These are phyloP conservation scores for Hypomecis punctinalis DNA, from an alignment of 2,888 invertebrate genomes.

Conservation along the genomic window DNA sequence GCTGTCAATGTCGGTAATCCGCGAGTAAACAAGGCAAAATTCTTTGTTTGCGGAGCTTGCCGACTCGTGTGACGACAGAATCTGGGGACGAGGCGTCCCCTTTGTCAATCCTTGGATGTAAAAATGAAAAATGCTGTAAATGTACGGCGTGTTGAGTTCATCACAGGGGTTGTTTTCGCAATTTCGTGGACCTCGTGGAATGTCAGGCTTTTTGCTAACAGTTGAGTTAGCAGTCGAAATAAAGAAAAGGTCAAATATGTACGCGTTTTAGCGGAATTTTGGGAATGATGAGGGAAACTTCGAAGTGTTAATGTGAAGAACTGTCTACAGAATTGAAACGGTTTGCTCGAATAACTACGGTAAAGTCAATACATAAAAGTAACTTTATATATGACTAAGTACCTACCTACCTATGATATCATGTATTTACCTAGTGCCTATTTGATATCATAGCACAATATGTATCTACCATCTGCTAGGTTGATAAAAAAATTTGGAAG, in stretches of 20 bases:
- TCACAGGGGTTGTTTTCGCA: conserved; percentile 11
- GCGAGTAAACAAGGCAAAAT: conserved; percentile 52
- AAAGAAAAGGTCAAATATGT: background rate
- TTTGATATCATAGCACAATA: too few relatives aligned
- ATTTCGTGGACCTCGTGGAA: conserved; percentile 6
- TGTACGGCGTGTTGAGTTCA: conserved; percentile 12
- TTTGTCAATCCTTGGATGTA: conserved; percentile 30
- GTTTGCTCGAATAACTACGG: too few relatives aligned
- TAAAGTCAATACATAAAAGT: too few relatives aligned
- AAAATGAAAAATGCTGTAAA: conserved; percentile 29
- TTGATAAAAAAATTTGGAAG: too few relatives aligned
- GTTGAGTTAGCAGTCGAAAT: background rate
- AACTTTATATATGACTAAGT: too few relatives aligned
- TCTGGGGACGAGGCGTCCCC: conserved; percentile 21
- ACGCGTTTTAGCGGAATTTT: background rate
- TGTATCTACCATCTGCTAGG: too few relatives aligned
- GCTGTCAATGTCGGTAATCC: conserved; percentile 56
- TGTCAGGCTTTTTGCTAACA: background rate
- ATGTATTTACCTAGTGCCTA: too few relatives aligned
- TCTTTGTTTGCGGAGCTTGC: conserved; percentile 50
- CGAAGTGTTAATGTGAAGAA: too few relatives aligned
- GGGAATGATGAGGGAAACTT: background rate
- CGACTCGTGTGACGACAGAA: conserved; percentile 43
- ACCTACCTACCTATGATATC: too few relatives aligned
- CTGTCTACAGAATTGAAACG: too few relatives aligned